A percentile compares a stretch with the other conserved stretches of the same genome.
phyloP scores from a whole-genome alignment of 1,140 invertebrate species.

The Drosophila pandora region DNA sequence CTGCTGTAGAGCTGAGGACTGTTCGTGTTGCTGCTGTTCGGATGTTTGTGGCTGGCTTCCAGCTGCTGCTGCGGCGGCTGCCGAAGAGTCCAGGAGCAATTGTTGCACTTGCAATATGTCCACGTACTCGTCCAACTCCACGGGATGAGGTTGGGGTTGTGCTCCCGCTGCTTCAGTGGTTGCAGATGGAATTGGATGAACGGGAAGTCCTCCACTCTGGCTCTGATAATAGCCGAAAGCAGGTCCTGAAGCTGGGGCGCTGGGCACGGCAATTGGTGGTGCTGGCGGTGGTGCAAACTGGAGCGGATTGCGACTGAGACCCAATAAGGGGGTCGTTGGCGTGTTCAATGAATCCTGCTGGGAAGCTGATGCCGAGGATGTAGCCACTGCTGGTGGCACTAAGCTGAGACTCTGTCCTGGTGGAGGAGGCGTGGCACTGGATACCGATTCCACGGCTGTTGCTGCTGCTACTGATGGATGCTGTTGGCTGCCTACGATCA shows the following conservation, averaged over 20 bases:
- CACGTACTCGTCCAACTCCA: slow-evolving; percentile 84
- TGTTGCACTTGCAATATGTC: slow-evolving; percentile 86
- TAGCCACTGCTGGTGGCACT: slow-evolving; percentile 31
- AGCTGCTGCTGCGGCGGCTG: slow-evolving; percentile 53
- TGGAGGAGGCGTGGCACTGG: not conserved
- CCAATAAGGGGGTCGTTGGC: slow-evolving; percentile 67
- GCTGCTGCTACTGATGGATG: slow-evolving; percentile 38
- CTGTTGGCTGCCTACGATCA: slow-evolving; percentile 70
- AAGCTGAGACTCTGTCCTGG: slow-evolving; percentile 26
- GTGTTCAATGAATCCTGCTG: slow-evolving; percentile 76
- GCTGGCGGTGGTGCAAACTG: slow-evolving; percentile 67
- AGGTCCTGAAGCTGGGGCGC: slow-evolving; percentile 18
- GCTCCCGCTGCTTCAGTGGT: slow-evolving; percentile 4
- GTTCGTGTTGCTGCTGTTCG: slow-evolving; percentile 28
- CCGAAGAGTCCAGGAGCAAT: slow-evolving; percentile 84
- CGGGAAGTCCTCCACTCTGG: slow-evolving; percentile 10
- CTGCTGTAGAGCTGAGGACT: slow-evolving; percentile 3
- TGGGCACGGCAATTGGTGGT: slow-evolving; percentile 45
- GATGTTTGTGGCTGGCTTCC: slow-evolving; percentile 7
- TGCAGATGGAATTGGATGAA: slow-evolving; percentile 6
- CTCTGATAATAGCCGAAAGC: slow-evolving; percentile 63
- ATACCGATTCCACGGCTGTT: not conserved
- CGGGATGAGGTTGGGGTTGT: slow-evolving; percentile 28
- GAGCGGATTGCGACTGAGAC: slow-evolving; percentile 67
- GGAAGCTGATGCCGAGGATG: slow-evolving; percentile 12